Evolutionary conservation across 2,888 invertebrate genomes (phyloP).

Genomic region (Luffia ferchaultella): DNA sequence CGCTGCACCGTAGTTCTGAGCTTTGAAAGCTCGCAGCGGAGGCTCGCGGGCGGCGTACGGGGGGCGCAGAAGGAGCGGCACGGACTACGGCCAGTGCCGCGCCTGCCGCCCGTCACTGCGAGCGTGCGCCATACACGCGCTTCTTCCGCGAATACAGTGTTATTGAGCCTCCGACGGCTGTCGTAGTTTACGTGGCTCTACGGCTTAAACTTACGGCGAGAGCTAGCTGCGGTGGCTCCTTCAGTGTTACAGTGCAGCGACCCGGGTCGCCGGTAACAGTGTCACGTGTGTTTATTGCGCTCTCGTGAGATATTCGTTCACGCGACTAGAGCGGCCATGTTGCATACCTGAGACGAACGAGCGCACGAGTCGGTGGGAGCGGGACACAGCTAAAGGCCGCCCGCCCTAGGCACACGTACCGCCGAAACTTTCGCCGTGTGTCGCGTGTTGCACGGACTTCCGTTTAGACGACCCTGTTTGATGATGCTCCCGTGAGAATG

Average conservation of each 20-base stretch:
- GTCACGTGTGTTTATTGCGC: slow-evolving; percentile 63
- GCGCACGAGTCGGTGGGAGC: slow-evolving; percentile 57
- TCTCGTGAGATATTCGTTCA: no score
- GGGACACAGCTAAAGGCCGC: slow-evolving; percentile 42
- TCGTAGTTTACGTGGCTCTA: slow-evolving; percentile 21
- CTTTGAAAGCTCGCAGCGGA: slow-evolving; percentile 51
- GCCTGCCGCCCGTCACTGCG: slow-evolving; percentile 42
- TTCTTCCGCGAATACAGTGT: slow-evolving; percentile 8
- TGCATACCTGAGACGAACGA: slow-evolving; percentile 63
- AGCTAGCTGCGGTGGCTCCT: not conserved
- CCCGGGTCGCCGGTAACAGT: slow-evolving; percentile 19
- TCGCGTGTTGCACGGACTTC: slow-evolving; percentile 39
- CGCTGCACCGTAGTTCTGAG: no score
- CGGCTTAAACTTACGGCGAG: slow-evolving; percentile 31
- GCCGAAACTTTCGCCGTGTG: slow-evolving; percentile 9
- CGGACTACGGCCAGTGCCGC: slow-evolving; percentile 56
- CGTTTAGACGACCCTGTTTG: slow-evolving; percentile 47
- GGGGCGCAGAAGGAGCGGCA: slow-evolving; percentile 41
- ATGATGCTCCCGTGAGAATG: slow-evolving; percentile 53
- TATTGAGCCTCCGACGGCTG: slow-evolving; percentile 9
- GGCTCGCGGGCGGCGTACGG: slow-evolving; percentile 32
- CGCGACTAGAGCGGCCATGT: slow-evolving; percentile 65
- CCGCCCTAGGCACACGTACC: slow-evolving; percentile 5
- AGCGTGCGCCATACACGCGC: slow-evolving; percentile 22
- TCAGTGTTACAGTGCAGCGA: not conserved